Evolutionary conservation across 2,797 vertebrate genomes (phyloP).

Genomic region (Leptatherina wallacei): DNA sequence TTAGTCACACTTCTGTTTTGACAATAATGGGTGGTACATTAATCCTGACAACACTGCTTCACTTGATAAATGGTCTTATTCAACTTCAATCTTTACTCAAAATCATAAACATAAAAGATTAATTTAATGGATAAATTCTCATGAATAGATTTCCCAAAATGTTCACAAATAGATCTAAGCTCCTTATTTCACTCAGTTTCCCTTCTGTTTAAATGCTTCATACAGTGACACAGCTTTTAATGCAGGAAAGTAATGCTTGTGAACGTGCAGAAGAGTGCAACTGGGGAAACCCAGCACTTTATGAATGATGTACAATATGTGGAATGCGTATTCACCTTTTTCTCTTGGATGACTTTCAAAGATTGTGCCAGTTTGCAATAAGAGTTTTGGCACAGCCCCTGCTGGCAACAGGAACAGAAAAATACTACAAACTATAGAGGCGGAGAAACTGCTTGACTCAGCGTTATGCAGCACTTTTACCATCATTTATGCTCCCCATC

Average conservation of each 20-base stretch:
- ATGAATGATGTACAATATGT: slow-evolving; percentile 42
- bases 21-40: too few relatives aligned
- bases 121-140: too few relatives aligned
- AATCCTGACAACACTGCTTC: too few relatives aligned
- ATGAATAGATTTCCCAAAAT: too few relatives aligned
- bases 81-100: too few relatives aligned
- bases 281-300: slow-evolving; percentile 35
- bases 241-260: neutral
- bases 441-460: slow-evolving; percentile 62
- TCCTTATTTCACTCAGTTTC: neutral
- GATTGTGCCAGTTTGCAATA: slow-evolving; percentile 63
- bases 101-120: too few relatives aligned
- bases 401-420: slow-evolving; percentile 59
- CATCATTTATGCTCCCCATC: slow-evolving; percentile 47
- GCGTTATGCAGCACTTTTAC: slow-evolving; percentile 46
- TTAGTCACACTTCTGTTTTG: too few relatives aligned
- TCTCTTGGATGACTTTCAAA: slow-evolving; percentile 82
- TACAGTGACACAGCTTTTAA: neutral
- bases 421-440: slow-evolving; percentile 61
- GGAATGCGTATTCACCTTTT: slow-evolving; percentile 65
- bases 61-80: too few relatives aligned
- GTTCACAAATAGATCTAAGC: neutral
- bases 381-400: slow-evolving; percentile 64
- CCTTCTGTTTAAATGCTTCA: neutral
- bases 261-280: neutral